These are phyloP conservation scores for Hylia prasina DNA, from an alignment of 2,113 vertebrate species.

Conservation along the genomic window DNA sequence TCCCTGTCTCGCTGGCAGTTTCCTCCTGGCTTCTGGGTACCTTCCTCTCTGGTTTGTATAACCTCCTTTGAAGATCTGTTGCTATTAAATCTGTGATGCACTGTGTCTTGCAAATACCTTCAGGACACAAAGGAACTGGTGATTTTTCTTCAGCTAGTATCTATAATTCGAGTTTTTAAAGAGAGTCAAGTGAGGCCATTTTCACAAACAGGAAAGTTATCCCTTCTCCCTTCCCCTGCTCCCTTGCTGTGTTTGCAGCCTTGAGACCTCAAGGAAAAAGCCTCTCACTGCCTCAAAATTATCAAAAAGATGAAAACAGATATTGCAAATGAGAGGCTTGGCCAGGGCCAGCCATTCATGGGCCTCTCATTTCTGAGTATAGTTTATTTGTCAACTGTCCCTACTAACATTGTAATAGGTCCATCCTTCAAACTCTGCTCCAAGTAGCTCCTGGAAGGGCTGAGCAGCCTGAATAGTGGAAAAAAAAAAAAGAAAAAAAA, in stretches of 20 bases:
- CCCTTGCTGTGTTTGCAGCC: background rate
- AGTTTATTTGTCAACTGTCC: background rate
- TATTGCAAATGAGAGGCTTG: background rate
- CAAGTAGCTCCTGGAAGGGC: background rate
- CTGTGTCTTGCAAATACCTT: background rate
- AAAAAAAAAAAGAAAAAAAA: background rate
- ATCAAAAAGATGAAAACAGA: background rate
- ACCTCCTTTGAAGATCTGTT: background rate
- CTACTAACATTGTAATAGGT: background rate
- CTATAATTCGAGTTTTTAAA: background rate
- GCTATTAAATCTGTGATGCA: background rate
- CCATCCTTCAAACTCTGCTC: background rate
- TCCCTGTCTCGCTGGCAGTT: background rate
- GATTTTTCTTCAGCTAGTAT: background rate
- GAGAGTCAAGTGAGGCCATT: background rate
- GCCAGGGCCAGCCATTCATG: rapidly evolving
- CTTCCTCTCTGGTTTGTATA: background rate
- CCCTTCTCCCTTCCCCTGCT: background rate
- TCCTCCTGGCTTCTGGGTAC: background rate
- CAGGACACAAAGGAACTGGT: background rate
- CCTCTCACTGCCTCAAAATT: background rate
- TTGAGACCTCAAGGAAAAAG: background rate
- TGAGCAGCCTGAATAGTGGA: background rate
- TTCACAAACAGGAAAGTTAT: background rate
- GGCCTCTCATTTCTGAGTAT: background rate